Conservation (phyloP, 2,797 vertebrate genomes). For the Poeciliopsis turneri region DNA sequence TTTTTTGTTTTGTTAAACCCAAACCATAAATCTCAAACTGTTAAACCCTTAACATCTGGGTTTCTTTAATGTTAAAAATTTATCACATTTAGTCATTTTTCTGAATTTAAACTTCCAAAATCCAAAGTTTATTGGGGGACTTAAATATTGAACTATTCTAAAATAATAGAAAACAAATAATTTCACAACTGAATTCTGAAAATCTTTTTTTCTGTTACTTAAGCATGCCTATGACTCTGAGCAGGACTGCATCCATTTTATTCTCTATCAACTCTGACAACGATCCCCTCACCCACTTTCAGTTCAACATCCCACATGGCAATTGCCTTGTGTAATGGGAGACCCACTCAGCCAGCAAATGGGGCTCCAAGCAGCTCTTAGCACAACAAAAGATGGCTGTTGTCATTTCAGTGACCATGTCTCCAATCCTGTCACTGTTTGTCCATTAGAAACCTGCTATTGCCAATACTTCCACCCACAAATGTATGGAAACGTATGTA, state of each 20-base stretch:
- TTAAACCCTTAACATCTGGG: no score
- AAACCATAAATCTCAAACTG: no score
- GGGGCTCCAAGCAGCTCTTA: background rate
- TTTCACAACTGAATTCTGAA: no score
- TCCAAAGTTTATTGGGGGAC: no score
- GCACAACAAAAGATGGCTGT: background rate
- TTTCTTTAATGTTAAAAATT: no score
- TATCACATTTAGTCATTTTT: no score
- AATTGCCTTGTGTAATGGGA: background rate
- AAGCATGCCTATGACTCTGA: background rate
- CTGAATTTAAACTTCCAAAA: no score
- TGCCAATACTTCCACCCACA: background rate
- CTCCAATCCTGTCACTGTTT: background rate
- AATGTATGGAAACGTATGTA: background rate
- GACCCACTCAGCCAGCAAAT: constrained; percentile 1
- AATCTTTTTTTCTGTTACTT: no score
- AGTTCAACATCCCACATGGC: background rate
- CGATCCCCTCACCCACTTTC: background rate
- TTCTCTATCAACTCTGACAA: background rate
- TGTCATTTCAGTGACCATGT: background rate
- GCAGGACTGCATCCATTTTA: background rate
- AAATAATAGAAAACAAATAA: no score
- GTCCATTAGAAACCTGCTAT: background rate
- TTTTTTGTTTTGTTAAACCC: no score
- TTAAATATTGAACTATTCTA: no score